Evolutionary conservation across 2,113 vertebrate genomes (phyloP).

Genomic region (Chelonoidis abingdonii): DNA sequence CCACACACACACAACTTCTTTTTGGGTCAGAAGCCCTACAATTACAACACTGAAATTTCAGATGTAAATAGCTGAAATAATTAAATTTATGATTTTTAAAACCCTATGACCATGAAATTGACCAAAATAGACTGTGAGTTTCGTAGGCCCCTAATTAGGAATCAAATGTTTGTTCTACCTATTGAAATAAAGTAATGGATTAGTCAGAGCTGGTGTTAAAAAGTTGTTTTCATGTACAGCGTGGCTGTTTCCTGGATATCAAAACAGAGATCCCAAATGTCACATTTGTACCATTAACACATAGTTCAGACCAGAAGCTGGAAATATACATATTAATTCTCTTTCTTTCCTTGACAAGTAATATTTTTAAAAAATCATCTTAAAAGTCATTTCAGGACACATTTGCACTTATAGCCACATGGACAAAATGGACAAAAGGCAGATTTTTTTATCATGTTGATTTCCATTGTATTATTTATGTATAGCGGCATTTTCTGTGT

Average conservation of each 20-base stretch:
- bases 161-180: constrained; percentile 70
- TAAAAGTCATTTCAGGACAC: background rate
- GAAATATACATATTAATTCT: constrained; percentile 53
- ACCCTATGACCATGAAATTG: no score
- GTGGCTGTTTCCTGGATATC: constrained; percentile 8
- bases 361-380: background rate
- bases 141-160: constrained; percentile 30
- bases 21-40: no score
- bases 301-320: constrained; percentile 44
- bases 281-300: constrained; percentile 50
- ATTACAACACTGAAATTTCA: no score
- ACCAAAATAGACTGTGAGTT: no score
- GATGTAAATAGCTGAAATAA: no score
- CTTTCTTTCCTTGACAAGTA: constrained; percentile 14
- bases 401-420: background rate
- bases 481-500: background rate
- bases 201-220: constrained; percentile 70
- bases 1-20: no score
- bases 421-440: background rate
- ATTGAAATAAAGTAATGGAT: constrained; percentile 73
- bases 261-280: constrained; percentile 69
- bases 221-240: constrained; percentile 75
- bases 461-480: background rate
- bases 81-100: no score
- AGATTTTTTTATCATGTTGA: background rate